Evolutionary conservation across 1,140 invertebrate genomes (phyloP), one percentile per base, ranked within the genome.

Genomic region (Drosophila sulfurigaster): DNA sequence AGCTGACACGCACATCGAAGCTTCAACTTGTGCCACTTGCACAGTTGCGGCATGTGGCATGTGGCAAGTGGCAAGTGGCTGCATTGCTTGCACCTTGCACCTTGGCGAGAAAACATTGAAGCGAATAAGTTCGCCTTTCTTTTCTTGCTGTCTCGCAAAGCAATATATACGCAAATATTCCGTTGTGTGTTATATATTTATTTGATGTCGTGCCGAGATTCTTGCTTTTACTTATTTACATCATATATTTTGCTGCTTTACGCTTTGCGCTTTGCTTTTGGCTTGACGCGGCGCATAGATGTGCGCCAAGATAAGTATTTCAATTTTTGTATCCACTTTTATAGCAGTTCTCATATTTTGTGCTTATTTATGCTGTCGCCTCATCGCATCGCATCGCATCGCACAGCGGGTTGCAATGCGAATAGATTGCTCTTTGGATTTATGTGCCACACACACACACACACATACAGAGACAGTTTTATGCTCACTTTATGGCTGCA

Each of bases 1-100:
- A 73, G 63, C 45, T 66, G 70, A 73, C 72, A 62, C 56, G 49
- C 64, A 68, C 64, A 74, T 45, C 63, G 25, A 25, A 57, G 60
- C 20, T 30, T 6, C 13, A 15, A 13, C 11, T 20, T 25, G 20
- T 25, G 20, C 20, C 20, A 25, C 20, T 25, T 25, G 20, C 20
- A 38, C 35, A 38, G 35, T 8, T 6, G 13, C 3, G 62, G 25
- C 5, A 1, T 38, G n/a, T 6, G 48, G 10, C 5, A 38, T 11
- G 7, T 1, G 16, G 54, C 6, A 20, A 8, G 25, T 5, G 6
- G 8, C n/a, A 41, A 41, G 38, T 7, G 35, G 10, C 35, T 38
- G 35, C 41, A 13, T 43, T 43, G 41, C 41, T 43, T 43, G 41
- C 41, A 43, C n/a, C n/a, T 25, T 43, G 41, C 41, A 43, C 11